Base-by-base conservation (phyloP, 2,888 invertebrate species). In the Shargacucullia verbasci region DNA sequence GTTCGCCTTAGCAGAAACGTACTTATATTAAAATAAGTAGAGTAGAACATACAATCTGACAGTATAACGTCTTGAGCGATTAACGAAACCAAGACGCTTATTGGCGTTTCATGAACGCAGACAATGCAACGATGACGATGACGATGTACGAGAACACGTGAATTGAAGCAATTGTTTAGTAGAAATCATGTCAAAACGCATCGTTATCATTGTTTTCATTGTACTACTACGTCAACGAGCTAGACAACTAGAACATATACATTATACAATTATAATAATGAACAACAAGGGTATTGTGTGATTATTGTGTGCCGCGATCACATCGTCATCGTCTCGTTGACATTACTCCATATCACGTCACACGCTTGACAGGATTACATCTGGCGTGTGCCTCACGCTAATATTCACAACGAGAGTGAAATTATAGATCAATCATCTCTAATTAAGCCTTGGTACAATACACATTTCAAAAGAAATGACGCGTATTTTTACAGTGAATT, bases 331-430 rank as follows among this genome's bases (percentile, higher is more conserved):
- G 40, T 44, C 43, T 31, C 44, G 53, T 13, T 71, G 70, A 76
- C 73, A 70, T 68, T 67, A 65, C 56, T 61, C 41, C 38, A 41
- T 66, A 61, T 53, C 70, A 52, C 38, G 25, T 15, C 45, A 48
- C 57, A 73, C 34, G 47, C 48, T 38, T 9, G 34, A 10, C 13
- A 31, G 27, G 38, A 49, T 53, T 43, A 49, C 29, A 59, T 41
- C 39, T 59, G 49, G 45, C 54, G 44, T 48, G 33, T 63, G 39
- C 31, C 40, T 14, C 54, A 63, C 73, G 73, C 50, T 43, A 37
- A 52, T 71, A 66, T 60, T 56, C 59, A 71, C 48, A 67, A 61
- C 49, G 62, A 72, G 62, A 70, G 43, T 27, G 57, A 62, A 52
- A 58, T 45, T 44, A 47, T 34, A 53, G 35, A 11, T 20, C 25